Evolutionary conservation across 2,113 vertebrate genomes (phyloP).

Genomic region (Rafetus swinhoei): DNA sequence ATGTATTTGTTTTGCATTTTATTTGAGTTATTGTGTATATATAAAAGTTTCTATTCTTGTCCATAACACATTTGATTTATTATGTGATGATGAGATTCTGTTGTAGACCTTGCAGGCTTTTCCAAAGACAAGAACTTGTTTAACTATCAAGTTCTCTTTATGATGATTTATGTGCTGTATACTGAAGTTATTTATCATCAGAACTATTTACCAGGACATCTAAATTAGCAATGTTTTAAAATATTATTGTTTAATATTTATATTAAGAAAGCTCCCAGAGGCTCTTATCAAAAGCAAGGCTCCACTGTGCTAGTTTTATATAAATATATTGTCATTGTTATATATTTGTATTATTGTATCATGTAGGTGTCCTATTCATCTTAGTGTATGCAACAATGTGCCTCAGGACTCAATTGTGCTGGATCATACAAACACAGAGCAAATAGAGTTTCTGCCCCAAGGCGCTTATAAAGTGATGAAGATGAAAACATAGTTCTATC

Average conservation of each 20-base stretch:
- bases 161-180: constrained; percentile 36
- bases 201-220: constrained; percentile 21
- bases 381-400: too few relatives aligned
- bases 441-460: not conserved
- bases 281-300: not conserved
- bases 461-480: constrained; percentile 9
- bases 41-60: not conserved
- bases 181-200: constrained; percentile 29
- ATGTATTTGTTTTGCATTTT: constrained; percentile 4
- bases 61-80: constrained; percentile 48
- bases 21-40: constrained; percentile 27
- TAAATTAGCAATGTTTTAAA: constrained; percentile 5
- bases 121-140: constrained; percentile 46
- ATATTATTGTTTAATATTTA: constrained; percentile 29
- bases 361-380: not conserved
- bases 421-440: not conserved
- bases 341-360: not conserved
- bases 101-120: constrained; percentile 29
- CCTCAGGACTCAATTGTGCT: not conserved
- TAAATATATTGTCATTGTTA: not conserved
- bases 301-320: not conserved
- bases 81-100: constrained; percentile 42
- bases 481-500: not conserved
- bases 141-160: constrained; percentile 14
- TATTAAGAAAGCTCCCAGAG: not conserved